These are phyloP conservation scores for Mus caroli DNA, from an alignment of 2,797 vertebrate species.

Conservation along the genomic window DNA sequence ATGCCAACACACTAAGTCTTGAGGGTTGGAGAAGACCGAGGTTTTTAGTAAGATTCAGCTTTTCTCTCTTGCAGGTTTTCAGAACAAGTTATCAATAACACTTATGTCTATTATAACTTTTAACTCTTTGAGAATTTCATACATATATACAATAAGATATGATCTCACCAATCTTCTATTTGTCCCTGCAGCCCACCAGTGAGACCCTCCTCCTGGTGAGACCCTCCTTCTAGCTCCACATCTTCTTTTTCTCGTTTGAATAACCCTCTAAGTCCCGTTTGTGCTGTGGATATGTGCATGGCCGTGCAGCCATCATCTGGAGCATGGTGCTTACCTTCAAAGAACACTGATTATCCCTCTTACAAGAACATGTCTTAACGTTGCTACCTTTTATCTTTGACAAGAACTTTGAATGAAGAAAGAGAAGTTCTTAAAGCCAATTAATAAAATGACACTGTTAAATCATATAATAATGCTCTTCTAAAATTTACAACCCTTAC, in stretches of 20 bases:
- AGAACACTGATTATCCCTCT: neutral
- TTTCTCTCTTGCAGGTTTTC: conserved; percentile 68
- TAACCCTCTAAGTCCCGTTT: neutral
- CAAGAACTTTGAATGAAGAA: conserved; percentile 39
- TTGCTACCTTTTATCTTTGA: conserved; percentile 70
- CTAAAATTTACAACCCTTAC: conserved; percentile 58
- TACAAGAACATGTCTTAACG: conserved; percentile 64
- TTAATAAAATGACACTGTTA: conserved; percentile 61
- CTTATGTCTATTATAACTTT: conserved; percentile 35
- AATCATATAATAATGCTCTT: conserved; percentile 41
- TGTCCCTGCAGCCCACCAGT: neutral
- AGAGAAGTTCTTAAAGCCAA: conserved; percentile 59
- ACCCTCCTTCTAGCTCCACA: neutral
- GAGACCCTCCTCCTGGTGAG: neutral
- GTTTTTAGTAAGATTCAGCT: conserved; percentile 43
- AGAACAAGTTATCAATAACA: conserved; percentile 56
- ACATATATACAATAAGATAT: neutral
- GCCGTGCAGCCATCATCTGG: neutral
- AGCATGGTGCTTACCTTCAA: neutral
- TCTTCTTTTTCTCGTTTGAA: neutral
- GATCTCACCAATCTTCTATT: neutral
- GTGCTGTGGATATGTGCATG: neutral
- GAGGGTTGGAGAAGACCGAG: conserved; percentile 40
- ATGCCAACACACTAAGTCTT: conserved; percentile 4
- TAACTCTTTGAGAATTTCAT: neutral